Percentiles rank a stretch among this genome's conserved stretches.
Evolutionary conservation across 2,797 vertebrate genomes (phyloP).

Genomic region (Netta rufina): DNA sequence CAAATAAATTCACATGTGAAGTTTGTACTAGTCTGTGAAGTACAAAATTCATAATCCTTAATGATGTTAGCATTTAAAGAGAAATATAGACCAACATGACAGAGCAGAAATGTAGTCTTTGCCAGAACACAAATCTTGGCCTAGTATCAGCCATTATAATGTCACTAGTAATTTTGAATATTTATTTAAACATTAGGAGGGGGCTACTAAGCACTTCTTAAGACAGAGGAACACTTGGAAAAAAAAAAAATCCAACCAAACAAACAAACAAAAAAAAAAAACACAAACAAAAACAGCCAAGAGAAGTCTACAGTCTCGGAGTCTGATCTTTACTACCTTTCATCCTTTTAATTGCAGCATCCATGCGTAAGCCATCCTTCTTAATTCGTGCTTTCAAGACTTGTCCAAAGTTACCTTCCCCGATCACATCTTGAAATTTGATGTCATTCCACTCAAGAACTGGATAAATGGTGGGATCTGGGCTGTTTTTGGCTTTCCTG

Average conservation of each 20-base stretch:
- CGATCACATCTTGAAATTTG: conserved; percentile 91
- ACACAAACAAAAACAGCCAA: not conserved
- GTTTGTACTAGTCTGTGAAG: not conserved
- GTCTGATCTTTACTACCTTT: conserved; percentile 79
- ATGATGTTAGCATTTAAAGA: not conserved
- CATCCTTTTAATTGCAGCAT: conserved; percentile 91
- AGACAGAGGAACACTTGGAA: not conserved
- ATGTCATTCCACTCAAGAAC: conserved; percentile 90
- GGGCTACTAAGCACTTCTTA: not conserved
- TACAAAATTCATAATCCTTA: not conserved
- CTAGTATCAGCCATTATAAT: not conserved
- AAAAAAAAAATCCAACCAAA: not conserved
- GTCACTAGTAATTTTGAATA: not conserved
- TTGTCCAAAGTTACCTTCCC: conserved; percentile 90
- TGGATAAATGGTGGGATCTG: conserved; percentile 85
- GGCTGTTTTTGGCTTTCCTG: conserved; percentile 83
- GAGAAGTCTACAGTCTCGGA: not conserved
- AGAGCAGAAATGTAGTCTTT: not conserved
- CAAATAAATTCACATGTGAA: not conserved
- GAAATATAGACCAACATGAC: not conserved
- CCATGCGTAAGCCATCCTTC: conserved; percentile 89
- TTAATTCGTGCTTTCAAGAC: conserved; percentile 90
- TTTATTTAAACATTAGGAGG: not conserved
- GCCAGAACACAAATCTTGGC: not conserved
- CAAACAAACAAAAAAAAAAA: too few species aligned